Evolutionary conservation across 2,888 invertebrate species (phyloP).

Genomic region (Agrochola lychnidis): DNA sequence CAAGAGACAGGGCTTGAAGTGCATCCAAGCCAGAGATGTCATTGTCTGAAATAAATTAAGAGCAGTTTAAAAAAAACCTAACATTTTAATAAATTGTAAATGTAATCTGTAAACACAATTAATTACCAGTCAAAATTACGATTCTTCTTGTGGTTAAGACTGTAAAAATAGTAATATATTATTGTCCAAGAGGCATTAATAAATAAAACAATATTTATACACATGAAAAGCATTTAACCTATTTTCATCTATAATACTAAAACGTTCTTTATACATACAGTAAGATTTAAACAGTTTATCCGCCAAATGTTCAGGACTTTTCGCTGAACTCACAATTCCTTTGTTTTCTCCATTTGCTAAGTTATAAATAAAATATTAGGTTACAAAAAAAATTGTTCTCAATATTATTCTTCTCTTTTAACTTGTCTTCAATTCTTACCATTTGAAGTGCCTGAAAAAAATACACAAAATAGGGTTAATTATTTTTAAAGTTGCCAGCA

Average conservation of each 20-base stretch:
- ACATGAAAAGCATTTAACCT: not conserved
- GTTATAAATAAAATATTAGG: not conserved
- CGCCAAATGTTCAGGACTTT: constrained; percentile 74
- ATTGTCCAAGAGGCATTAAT: not conserved
- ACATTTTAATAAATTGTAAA: not conserved
- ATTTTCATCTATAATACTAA: not conserved
- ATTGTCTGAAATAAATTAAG: constrained; percentile 68
- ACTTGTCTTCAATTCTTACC: constrained; percentile 64
- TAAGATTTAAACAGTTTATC: constrained; percentile 78
- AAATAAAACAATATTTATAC: not conserved
- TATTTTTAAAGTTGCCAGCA: not conserved
- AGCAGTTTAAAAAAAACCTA: not conserved
- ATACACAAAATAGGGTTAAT: not conserved
- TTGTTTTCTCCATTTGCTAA: constrained; percentile 72
- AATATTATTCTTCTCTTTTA: not conserved
- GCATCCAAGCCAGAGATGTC: constrained; percentile 81
- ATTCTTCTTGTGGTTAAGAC: constrained; percentile 74
- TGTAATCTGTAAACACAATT: not conserved
- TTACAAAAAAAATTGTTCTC: not conserved
- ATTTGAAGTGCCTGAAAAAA: constrained; percentile 72
- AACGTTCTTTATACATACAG: constrained; percentile 74
- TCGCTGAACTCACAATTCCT: constrained; percentile 79
- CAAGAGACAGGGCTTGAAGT: constrained; percentile 80
- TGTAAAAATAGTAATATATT: constrained; percentile 58
- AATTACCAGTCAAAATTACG: constrained; percentile 70